Evolutionary conservation across 2,113 vertebrate species (phyloP).

Genomic region (Pollimyrus isidori): DNA sequence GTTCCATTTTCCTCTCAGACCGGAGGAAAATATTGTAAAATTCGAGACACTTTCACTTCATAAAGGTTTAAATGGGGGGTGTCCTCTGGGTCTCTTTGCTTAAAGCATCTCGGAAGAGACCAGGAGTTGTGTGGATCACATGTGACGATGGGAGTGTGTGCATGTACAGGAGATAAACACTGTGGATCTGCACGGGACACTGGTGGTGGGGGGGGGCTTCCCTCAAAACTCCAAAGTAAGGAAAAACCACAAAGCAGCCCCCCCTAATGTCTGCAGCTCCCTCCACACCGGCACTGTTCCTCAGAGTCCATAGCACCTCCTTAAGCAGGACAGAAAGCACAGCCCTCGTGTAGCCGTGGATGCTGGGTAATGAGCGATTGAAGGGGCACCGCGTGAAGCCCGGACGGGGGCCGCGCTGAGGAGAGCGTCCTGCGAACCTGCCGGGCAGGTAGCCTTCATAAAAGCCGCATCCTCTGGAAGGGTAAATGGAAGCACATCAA

Average conservation of each 20-base stretch:
- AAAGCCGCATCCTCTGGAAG: background rate
- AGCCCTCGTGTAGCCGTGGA: too few relatives aligned
- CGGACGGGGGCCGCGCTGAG: background rate
- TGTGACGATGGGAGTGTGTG: background rate
- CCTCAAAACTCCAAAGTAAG: background rate
- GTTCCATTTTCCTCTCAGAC: background rate
- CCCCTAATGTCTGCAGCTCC: background rate
- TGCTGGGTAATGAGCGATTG: background rate
- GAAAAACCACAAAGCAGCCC: background rate
- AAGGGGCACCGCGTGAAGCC: background rate
- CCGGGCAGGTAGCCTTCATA: background rate
- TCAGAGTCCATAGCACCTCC: background rate
- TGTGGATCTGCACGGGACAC: background rate
- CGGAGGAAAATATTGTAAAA: background rate
- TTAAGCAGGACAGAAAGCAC: background rate
- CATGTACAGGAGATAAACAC: background rate
- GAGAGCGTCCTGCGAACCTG: background rate
- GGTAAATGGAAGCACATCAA: background rate
- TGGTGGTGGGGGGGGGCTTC: background rate
- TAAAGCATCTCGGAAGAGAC: background rate
- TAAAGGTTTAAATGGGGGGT: background rate
- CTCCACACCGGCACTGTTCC: background rate
- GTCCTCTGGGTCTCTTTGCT: background rate
- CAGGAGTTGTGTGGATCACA: background rate
- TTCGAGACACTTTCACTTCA: background rate